A percentile compares a stretch with the other conserved stretches of the same genome.
Evolutionary conservation across 2,113 vertebrate species (phyloP).

Genomic region (Dipodomys spectabilis): DNA sequence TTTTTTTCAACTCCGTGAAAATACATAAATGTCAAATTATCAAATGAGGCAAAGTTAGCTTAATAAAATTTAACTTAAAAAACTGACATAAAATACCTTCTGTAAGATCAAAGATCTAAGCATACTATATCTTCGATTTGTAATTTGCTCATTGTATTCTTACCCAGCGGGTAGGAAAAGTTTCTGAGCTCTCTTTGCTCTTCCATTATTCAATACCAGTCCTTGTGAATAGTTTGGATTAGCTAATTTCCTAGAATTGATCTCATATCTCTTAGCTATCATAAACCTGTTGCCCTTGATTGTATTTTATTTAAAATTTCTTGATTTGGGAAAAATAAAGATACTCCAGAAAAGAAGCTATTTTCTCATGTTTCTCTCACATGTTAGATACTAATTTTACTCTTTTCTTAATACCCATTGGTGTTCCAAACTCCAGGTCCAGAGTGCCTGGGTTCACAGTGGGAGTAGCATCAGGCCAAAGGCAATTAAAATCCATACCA

Average conservation of each 20-base stretch:
- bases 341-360: neutral
- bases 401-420: neutral
- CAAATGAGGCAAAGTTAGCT: neutral
- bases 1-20: neutral
- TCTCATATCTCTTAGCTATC: neutral
- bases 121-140: neutral
- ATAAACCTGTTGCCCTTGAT: neutral
- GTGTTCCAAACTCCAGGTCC: neutral
- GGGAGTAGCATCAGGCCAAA: neutral
- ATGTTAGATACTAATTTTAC: neutral
- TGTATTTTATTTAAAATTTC: constrained; percentile 8
- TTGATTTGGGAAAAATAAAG: neutral
- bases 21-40: neutral
- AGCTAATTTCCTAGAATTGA: neutral
- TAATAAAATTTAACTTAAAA: constrained; percentile 41
- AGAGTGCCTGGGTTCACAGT: neutral
- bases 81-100: constrained; percentile 14
- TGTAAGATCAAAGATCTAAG: neutral
- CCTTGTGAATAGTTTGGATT: too few species aligned
- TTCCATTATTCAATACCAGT: neutral
- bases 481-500: neutral
- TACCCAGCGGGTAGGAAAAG: neutral
- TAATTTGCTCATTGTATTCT: constrained; percentile 33
- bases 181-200: neutral
- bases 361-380: neutral